Evolutionary conservation across 2,888 invertebrate genomes (phyloP), one percentile per base, ranked within the genome.

Genomic region (Mesodorylaimus sp.): DNA sequence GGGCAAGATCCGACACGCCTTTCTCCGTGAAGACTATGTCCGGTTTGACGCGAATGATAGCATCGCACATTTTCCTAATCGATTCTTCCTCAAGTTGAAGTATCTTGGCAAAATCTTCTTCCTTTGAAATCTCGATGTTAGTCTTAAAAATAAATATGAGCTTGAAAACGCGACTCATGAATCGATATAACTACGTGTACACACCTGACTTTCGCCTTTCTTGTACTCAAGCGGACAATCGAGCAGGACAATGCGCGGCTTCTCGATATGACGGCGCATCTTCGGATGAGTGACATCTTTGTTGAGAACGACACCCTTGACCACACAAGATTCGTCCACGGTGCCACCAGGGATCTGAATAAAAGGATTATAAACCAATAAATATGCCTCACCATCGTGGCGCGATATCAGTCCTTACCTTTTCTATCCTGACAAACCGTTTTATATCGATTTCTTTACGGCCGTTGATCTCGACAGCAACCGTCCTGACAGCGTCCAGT

Each of bases 261-360:
- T 89, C 69, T 88, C 83, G 60, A 99, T 88, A 59, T 77, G 78
- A 42, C 93, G 78, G 58, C 77, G 76, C 97, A 97, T 99, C 74
- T 93, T 93, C 0, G 91, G 81, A 69, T 97, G 97, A 0, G 88
- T 88, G 1, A 97, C 88, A 67, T 97, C 97, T 71, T 97, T 97
- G 73, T 97, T 99, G 52, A 97, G 70, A 87, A 99, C 93, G 16
- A 97, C 83, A 38, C 97, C 97, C 58, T 77, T 80, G 32, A 97
- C 72, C 5, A 97, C 91, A 56, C 77, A 74, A 0, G 88, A 93
- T 57, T 97, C 93, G 61, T 95, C 93, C 51, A 97, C 81, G 0
- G 81, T 76, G 10, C 91, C 95, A 25, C 97, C 97, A 1, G 97
- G 95, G 58, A 97, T 81, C 72, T 76, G 61, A 21, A 55, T n/a